Evolutionary conservation across 92 coral and sea anemone genomes (phyloP), one percentile per base, ranked within the genome.

Genomic region (Muricea muricata): DNA sequence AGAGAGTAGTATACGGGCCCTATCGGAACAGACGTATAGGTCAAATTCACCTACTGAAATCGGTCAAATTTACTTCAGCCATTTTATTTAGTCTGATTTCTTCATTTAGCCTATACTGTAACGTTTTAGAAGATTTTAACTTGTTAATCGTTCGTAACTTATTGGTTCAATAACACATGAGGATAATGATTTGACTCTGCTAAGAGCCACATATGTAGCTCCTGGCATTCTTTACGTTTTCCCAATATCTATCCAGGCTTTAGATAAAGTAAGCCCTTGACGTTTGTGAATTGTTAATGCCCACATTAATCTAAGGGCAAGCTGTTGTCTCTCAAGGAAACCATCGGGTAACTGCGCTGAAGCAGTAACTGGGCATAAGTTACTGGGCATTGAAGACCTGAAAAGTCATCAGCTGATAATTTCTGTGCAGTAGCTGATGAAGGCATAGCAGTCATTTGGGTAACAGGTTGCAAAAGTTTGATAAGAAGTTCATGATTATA

Each of bases 291-390:
- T 60, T 29, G 68, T 60, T 60, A 60, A 7, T 60, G 68, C 68
- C 68, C 68, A 60, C 33, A 37, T 17, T 60, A 25, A 60, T 60
- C 20, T 60, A 60, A 60, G 68, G 37, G 68, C 34, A 60, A 60
- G 68, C 68, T 60, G 68, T 60, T 60, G 68, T 60, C 68, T 60
- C 68, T 60, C 68, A 74, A 82, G 91, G 61, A 60, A 21, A 30
- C 68, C 34, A 24, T 60, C 68, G 29, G 68, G 2, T 30, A 60
- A 60, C 37, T 60, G 68, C 8, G 68, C 37, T 29, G 68, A 60
- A 60, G 33, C 68, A 25, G 68, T 60, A 7, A 60, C 37, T 60
- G 68, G 68, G 20, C 68, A 60, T 60, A 60, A n/a, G 33, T 9
- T 17, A 68, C 28, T 68, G 26, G 33, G 30, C 45, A 46, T 45